Evolutionary conservation across 2,888 invertebrate species (phyloP).

Genomic region (Nineta flava): DNA sequence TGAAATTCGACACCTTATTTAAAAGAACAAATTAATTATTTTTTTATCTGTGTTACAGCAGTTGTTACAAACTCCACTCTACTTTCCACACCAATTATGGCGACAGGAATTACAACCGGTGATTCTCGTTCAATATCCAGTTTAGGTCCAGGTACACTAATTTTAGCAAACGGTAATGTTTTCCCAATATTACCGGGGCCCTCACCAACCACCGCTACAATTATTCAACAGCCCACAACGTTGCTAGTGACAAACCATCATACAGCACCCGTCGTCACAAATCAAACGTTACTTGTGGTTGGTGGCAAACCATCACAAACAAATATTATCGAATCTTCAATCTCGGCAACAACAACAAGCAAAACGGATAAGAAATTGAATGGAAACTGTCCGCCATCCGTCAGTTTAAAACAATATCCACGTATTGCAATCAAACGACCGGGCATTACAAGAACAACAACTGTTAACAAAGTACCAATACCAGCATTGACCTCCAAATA

Average conservation of each 20-base stretch:
- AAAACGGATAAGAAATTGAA: too few relatives aligned
- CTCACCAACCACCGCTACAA: slow-evolving; percentile 15
- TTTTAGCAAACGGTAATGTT: slow-evolving; percentile 25
- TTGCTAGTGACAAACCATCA: too few relatives aligned
- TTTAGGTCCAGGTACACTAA: slow-evolving; percentile 25
- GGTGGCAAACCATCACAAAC: neutral
- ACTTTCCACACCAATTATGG: slow-evolving; percentile 19
- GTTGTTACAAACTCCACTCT: slow-evolving; percentile 20
- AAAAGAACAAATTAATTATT: too few relatives aligned
- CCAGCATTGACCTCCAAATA: slow-evolving; percentile 22
- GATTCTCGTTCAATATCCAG: slow-evolving; percentile 13
- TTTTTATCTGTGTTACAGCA: too few relatives aligned
- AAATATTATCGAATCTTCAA: neutral
- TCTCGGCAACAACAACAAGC: too few relatives aligned
- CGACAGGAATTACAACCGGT: slow-evolving; percentile 17
- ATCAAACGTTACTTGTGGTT: slow-evolving; percentile 2
- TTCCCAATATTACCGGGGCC: slow-evolving; percentile 21
- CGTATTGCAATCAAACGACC: slow-evolving; percentile 15
- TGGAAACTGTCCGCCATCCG: too few relatives aligned
- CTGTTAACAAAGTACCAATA: slow-evolving; percentile 28
- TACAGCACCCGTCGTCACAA: slow-evolving; percentile 2
- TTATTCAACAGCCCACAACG: slow-evolving; percentile 10
- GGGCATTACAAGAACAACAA: slow-evolving; percentile 22
- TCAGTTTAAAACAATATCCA: neutral
- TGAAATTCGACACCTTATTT: too few relatives aligned